Base-by-base conservation (phyloP, 2,113 vertebrate species). In the Micronycteris hirsuta region DNA sequence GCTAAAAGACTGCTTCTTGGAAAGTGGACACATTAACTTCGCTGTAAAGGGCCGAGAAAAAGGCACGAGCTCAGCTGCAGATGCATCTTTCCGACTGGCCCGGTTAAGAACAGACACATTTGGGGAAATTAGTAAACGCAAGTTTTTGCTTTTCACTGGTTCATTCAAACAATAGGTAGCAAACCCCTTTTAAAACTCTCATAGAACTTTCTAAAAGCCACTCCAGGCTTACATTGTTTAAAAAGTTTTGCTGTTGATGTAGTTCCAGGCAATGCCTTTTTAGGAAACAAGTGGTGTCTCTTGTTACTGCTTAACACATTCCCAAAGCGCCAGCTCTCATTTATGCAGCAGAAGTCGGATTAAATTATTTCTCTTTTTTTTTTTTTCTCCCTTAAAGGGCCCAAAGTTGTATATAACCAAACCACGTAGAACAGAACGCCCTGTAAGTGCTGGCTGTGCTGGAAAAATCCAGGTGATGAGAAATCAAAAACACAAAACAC, bases 251-350 rank as follows among this genome's bases (percentile, higher is more conserved):
- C 52, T 76, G 33, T 63, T 89, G 85, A 17, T 87, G 67, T 58
- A 82, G 77, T 90, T 85, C n/a, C 89, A 93, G 58, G 47, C 67
- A 91, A 36, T 47, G 33, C 54, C 67, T 93, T 97, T 92, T 93
- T 84, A 95, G 89, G 78, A 96, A 96, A 80, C 68, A 95, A 90
- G 74, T 80, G 54, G 63, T 92, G 56, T 90, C 47, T 82, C 52
- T 68, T 83, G 83, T 96, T 88, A 63, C 26, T 95, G 84, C 83
- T 80, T 88, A 86, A 91, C 82, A 63, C 65, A n/a, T 49, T 89
- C 93, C 82, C 97, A 91, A 80, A 86, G 19, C 43, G 43, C 70
- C 70, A 58, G 56, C 47, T 91, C 78, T 41, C 73, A 45, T 97
- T 92, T 89, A 91, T 80, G 74, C 24, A 63, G 63, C 63, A 86